phyloP scores from a whole-genome alignment of 2,797 vertebrate genomes.

The Silurus aristotelis region DNA sequence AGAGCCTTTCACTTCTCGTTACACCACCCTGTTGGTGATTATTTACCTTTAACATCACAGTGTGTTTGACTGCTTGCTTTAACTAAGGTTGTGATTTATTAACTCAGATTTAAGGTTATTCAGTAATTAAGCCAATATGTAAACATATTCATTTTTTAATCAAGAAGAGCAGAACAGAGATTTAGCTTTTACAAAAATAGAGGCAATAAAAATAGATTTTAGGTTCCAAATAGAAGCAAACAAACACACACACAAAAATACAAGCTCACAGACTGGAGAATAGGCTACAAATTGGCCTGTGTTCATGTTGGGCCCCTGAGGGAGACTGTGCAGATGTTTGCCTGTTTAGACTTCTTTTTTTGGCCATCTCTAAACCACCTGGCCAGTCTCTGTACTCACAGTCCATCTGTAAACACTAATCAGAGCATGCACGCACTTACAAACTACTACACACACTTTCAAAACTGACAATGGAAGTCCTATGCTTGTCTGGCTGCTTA shows the following conservation, averaged over 20 bases:
- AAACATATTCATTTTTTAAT: not conserved
- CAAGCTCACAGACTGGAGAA: slow-evolving; percentile 9
- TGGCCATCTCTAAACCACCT: slow-evolving; percentile 45
- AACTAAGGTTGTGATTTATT: not conserved
- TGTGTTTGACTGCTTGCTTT: not conserved
- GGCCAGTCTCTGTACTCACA: slow-evolving; percentile 23
- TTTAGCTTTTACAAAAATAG: not conserved
- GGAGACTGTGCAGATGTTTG: slow-evolving; percentile 49
- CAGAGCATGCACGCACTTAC: slow-evolving; percentile 2
- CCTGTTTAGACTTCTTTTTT: slow-evolving; percentile 32
- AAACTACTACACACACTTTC: slow-evolving; percentile 17
- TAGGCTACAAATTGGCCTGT: slow-evolving; percentile 34
- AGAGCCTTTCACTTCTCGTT: not conserved
- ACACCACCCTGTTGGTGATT: not conserved
- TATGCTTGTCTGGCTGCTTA: not conserved
- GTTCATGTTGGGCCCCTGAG: slow-evolving; percentile 32
- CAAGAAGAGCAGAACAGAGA: not conserved
- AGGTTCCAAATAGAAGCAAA: too few species aligned
- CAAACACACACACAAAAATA: not conserved
- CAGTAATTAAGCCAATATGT: not conserved
- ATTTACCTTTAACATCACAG: not conserved
- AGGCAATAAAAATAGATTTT: not conserved
- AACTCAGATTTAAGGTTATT: not conserved
- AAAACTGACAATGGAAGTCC: not conserved
- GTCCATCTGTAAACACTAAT: slow-evolving; percentile 46